Percentiles rank a stretch among this genome's conserved stretches.
phyloP scores from a whole-genome alignment of 1,140 invertebrate genomes.

The Scaptomyza graminum region DNA sequence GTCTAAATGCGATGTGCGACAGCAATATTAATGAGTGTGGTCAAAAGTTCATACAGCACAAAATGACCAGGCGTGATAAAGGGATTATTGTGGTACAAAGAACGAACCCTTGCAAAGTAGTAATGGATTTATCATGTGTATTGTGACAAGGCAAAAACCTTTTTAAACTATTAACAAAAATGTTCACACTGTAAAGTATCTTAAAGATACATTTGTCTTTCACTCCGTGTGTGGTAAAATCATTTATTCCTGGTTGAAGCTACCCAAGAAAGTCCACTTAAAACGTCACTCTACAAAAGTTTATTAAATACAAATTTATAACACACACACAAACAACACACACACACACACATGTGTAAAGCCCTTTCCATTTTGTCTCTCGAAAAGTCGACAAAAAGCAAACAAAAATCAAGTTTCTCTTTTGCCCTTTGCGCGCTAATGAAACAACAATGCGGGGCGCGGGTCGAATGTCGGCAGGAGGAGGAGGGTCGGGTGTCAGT shows the following conservation, averaged over 20 bases:
- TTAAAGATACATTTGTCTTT: conserved; percentile 1
- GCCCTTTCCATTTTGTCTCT: conserved; percentile 9
- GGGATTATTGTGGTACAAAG: conserved; percentile 9
- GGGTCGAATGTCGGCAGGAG: background rate
- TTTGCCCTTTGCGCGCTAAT: conserved; percentile 43
- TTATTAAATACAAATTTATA: conserved; percentile 79
- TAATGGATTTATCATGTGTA: conserved; percentile 4
- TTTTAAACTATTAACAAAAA: background rate
- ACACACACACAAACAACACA: conserved; percentile 43
- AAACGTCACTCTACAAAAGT: conserved; percentile 53
- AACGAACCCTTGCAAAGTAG: background rate
- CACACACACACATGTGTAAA: conserved; percentile 58
- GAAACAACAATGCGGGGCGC: conserved; percentile 19
- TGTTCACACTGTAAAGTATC: background rate
- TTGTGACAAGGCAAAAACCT: conserved; percentile 4
- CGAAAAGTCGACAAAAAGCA: conserved; percentile 47
- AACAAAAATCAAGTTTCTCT: conserved; percentile 69
- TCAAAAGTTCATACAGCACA: conserved; percentile 10
- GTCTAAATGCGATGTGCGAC: conserved; percentile 4
- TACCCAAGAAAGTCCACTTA: conserved; percentile 42
- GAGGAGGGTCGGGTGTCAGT: conserved; percentile 21
- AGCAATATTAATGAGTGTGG: conserved; percentile 18
- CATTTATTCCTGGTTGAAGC: conserved; percentile 7
- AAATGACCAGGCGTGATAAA: conserved; percentile 34
- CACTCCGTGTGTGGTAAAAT: conserved; percentile 8